A percentile compares a stretch with the other conserved stretches of the same genome.
Evolutionary conservation across 2,888 invertebrate genomes (phyloP).

Genomic region (Eupeodes luniger): DNA sequence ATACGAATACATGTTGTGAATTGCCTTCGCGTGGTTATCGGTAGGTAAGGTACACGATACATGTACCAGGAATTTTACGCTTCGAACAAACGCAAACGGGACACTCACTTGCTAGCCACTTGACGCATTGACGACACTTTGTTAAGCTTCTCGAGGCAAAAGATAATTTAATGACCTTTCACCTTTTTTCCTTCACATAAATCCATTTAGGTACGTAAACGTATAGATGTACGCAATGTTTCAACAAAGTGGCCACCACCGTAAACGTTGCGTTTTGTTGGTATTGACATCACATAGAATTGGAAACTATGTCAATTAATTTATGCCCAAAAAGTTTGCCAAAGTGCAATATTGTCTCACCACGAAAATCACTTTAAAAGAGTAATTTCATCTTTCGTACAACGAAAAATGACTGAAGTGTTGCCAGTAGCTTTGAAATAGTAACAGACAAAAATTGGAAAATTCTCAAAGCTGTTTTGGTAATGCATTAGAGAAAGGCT

Average conservation of each 20-base stretch:
- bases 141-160: background rate
- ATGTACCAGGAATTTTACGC: conserved; percentile 25
- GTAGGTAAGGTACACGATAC: no score
- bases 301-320: conserved; percentile 50
- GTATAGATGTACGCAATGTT: conserved; percentile 7
- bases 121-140: conserved; percentile 15
- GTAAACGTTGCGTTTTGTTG: background rate
- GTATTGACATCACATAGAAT: background rate
- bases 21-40: no score
- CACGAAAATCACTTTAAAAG: conserved; percentile 33
- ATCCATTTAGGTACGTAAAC: background rate
- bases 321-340: conserved; percentile 41
- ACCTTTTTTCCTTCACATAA: conserved; percentile 29
- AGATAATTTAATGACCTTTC: conserved; percentile 62
- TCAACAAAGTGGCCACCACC: conserved; percentile 9
- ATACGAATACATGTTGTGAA: background rate
- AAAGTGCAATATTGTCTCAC: conserved; percentile 44
- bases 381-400: background rate
- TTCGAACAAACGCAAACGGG: background rate
- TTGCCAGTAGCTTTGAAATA: background rate
- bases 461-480: no score
- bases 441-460: no score
- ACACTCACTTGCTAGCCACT: conserved; percentile 11
- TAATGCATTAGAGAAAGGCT: no score
- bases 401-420: background rate